Base-by-base conservation (phyloP, 2,888 invertebrate species). In the Empis stercorea region DNA sequence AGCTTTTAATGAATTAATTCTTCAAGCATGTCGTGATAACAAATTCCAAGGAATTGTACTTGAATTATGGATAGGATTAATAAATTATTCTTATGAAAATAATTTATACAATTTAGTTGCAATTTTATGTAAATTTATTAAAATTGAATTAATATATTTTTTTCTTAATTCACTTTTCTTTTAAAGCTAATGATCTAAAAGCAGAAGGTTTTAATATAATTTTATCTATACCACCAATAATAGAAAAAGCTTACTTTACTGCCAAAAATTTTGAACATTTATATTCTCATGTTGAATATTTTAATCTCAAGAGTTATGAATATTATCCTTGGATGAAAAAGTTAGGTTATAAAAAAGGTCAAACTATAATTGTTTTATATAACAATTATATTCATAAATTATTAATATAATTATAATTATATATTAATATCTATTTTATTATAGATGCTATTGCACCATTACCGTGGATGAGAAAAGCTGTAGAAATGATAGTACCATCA, bases 301-400 rank as follows among this genome's bases (percentile, higher is more conserved):
- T 95, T 61, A 92, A 93, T 30, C 73, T 96, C 13, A 95, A 95
- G 93, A 94, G 94, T 0, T 96, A 96, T 62, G 95, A 96, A 65
- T 95, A 80, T 67, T 93, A 93, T 2, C 85, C 71, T n/a, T n/a
- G n/a, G n/a, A n/a, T n/a, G n/a, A n/a, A n/a, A n/a, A n/a, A n/a
- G n/a, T n/a, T n/a, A n/a, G n/a, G n/a, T n/a, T n/a, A n/a, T n/a
- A n/a, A n/a, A n/a, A n/a, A n/a, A n/a, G n/a, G n/a, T n/a, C n/a
- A n/a, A n/a, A n/a, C n/a, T n/a, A n/a, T n/a, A n/a, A n/a, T n/a
- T n/a, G n/a, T n/a, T n/a, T n/a, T n/a, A n/a, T n/a, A n/a, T n/a
- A n/a, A n/a, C n/a, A n/a, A n/a, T n/a, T n/a, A n/a, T n/a, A n/a
- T n/a, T n/a, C n/a, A n/a, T n/a, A n/a, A n/a, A n/a, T n/a, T n/a